Conservation (phyloP, 53 echinoderm and acorn worm species). For the Astropecten irregularis region DNA sequence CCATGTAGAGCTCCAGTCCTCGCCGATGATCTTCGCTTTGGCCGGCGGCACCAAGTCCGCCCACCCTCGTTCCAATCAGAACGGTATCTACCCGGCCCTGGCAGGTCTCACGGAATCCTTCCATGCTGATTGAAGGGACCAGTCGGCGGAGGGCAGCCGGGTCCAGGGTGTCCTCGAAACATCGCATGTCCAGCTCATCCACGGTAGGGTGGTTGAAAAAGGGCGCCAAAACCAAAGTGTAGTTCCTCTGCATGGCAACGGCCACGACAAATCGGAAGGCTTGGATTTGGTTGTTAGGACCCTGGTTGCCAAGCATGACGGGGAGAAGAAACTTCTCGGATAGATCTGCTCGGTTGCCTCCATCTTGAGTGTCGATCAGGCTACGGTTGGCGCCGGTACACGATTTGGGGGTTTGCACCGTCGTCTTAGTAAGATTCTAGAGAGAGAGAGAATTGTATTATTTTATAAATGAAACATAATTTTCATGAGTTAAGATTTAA, state of each 20-base stretch:
- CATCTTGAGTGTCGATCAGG: not conserved
- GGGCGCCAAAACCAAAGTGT: slow-evolving; percentile 62
- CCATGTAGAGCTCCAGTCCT: not conserved
- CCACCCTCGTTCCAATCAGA: slow-evolving; percentile 43
- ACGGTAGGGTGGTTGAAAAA: slow-evolving; percentile 64
- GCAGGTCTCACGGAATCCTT: slow-evolving; percentile 56
- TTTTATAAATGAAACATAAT: too few relatives aligned
- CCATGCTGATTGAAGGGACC: slow-evolving; percentile 29
- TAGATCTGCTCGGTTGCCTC: not conserved
- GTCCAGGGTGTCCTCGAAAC: slow-evolving; percentile 66
- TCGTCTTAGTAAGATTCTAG: not conserved
- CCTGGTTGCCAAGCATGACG: slow-evolving; percentile 71
- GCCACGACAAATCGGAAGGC: slow-evolving; percentile 46
- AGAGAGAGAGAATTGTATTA: too few relatives aligned
- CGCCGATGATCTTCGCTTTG: slow-evolving; percentile 8
- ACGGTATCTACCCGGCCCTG: slow-evolving; percentile 22
- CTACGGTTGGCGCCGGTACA: not conserved
- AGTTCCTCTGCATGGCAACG: slow-evolving; percentile 60
- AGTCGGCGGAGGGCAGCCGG: slow-evolving; percentile 19
- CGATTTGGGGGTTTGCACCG: not conserved
- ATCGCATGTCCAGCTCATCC: slow-evolving; percentile 23
- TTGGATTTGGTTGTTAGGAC: slow-evolving; percentile 76
- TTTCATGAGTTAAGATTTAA: too few relatives aligned
- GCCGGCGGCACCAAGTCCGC: too few relatives aligned
- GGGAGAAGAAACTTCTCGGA: slow-evolving; percentile 51